Conservation (phyloP, 1,140 invertebrate species). For the Bilobella aurantiaca region DNA sequence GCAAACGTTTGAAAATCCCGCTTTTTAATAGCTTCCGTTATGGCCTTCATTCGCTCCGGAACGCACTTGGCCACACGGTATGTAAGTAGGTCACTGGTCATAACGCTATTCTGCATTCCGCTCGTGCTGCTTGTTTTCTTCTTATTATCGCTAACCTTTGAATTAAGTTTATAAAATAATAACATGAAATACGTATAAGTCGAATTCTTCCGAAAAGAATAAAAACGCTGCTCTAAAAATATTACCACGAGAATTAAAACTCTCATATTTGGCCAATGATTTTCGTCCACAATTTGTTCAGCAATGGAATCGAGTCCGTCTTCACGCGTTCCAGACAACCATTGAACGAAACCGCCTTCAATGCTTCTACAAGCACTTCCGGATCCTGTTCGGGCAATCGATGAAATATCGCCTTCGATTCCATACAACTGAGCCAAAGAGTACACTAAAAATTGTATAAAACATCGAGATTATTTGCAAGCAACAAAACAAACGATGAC, state of each 20-base stretch:
- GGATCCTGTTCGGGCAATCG: slow-evolving; percentile 69
- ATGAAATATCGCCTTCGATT: slow-evolving; percentile 67
- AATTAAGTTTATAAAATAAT: slow-evolving; percentile 19
- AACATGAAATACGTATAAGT: not conserved
- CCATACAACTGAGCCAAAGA: slow-evolving; percentile 66
- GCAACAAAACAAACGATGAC: slow-evolving; percentile 11
- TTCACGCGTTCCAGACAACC: slow-evolving; percentile 60
- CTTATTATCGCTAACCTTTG: slow-evolving; percentile 61
- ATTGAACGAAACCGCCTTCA: slow-evolving; percentile 84
- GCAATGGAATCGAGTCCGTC: slow-evolving; percentile 78
- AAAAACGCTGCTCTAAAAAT: not conserved
- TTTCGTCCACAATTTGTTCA: slow-evolving; percentile 55
- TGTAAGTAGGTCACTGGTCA: slow-evolving; percentile 73
- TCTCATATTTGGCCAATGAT: slow-evolving; percentile 84
- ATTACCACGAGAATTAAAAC: slow-evolving; percentile 77
- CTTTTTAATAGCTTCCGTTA: slow-evolving; percentile 63
- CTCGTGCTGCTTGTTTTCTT: slow-evolving; percentile 80
- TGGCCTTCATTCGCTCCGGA: slow-evolving; percentile 53
- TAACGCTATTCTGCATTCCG: slow-evolving; percentile 76
- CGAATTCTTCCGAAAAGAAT: not conserved
- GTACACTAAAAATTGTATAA: slow-evolving; percentile 45
- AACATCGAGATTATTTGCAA: not conserved
- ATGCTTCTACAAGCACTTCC: slow-evolving; percentile 94
- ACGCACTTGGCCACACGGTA: slow-evolving; percentile 62
- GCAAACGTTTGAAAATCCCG: slow-evolving; percentile 81